These are phyloP conservation scores for Onchidella celtica DNA, from an alignment of 2,888 invertebrate genomes.

Conservation along the genomic window DNA sequence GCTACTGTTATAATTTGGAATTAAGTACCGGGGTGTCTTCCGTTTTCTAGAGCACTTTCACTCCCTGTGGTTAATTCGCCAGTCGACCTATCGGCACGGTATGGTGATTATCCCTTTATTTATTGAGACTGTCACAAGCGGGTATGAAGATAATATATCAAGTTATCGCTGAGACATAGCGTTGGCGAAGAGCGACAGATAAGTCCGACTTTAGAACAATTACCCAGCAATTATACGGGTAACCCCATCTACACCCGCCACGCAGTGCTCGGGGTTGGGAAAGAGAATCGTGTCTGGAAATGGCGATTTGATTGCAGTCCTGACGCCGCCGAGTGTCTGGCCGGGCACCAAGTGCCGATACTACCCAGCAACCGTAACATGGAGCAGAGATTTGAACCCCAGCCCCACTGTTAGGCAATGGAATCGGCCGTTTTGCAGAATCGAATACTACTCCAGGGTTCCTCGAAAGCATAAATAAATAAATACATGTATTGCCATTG, in stretches of 20 bases:
- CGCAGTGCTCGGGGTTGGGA: not conserved
- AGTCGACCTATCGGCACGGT: too few relatives aligned
- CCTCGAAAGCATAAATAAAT: too few relatives aligned
- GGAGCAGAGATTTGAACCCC: not conserved
- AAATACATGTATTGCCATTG: too few relatives aligned
- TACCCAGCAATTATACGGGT: not conserved
- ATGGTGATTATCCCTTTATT: too few relatives aligned
- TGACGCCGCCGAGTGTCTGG: constrained; percentile 7
- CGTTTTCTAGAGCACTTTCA: too few relatives aligned
- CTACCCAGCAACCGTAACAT: not conserved
- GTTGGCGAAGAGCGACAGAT: not conserved
- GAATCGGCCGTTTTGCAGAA: too few relatives aligned
- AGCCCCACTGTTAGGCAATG: not conserved
- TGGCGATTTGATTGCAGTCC: constrained; percentile 1
- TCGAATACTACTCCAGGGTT: too few relatives aligned
- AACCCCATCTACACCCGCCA: not conserved
- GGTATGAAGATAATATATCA: not conserved
- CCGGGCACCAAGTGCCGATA: not conserved
- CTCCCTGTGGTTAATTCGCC: too few relatives aligned
- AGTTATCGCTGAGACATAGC: not conserved
- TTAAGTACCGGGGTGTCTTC: too few relatives aligned
- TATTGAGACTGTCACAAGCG: too few relatives aligned
- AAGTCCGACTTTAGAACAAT: not conserved
- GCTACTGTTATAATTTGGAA: too few relatives aligned
- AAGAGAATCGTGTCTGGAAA: not conserved